Percentiles rank a stretch among this genome's conserved stretches.
These are phyloP conservation scores for Phaonia tiefii DNA, from an alignment of 2,888 invertebrate genomes.

Conservation along the genomic window DNA sequence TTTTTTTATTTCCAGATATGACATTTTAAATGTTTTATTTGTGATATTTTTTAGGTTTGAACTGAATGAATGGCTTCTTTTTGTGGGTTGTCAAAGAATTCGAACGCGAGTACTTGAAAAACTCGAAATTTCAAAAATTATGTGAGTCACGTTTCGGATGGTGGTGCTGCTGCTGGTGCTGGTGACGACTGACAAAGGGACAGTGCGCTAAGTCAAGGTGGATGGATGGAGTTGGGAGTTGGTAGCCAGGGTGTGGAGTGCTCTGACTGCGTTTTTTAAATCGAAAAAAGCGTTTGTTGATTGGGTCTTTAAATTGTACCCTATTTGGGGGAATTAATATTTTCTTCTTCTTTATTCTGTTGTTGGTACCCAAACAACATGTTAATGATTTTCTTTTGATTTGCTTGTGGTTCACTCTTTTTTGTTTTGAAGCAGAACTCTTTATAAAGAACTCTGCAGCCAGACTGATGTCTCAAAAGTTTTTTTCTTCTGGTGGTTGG, in stretches of 20 bases:
- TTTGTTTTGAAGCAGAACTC: background rate
- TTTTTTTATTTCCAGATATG: conserved; percentile 6
- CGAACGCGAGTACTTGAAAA: background rate
- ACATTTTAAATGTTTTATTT: conserved; percentile 34
- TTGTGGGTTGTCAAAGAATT: background rate
- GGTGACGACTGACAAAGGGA: background rate
- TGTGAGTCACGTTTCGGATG: conserved; percentile 61
- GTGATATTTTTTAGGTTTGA: conserved; percentile 4
- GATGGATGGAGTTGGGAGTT: background rate
- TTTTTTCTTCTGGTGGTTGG: background rate
- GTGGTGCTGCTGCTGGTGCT: background rate
- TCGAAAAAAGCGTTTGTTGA: background rate
- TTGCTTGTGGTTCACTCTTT: background rate
- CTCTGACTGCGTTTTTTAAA: background rate
- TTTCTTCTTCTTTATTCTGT: conserved; percentile 25
- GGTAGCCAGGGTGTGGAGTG: background rate
- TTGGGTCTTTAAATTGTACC: background rate
- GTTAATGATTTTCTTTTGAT: conserved; percentile 44
- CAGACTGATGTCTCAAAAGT: background rate
- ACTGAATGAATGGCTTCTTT: conserved; percentile 27
- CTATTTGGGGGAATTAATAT: background rate
- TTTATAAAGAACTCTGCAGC: background rate
- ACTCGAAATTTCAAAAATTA: conserved; percentile 38
- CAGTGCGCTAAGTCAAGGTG: background rate
- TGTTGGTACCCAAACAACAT: conserved; percentile 22